A percentile compares a stretch with the other conserved stretches of the same genome.
phyloP scores from a whole-genome alignment of 2,888 invertebrate species.

The Acholoe squamosa region DNA sequence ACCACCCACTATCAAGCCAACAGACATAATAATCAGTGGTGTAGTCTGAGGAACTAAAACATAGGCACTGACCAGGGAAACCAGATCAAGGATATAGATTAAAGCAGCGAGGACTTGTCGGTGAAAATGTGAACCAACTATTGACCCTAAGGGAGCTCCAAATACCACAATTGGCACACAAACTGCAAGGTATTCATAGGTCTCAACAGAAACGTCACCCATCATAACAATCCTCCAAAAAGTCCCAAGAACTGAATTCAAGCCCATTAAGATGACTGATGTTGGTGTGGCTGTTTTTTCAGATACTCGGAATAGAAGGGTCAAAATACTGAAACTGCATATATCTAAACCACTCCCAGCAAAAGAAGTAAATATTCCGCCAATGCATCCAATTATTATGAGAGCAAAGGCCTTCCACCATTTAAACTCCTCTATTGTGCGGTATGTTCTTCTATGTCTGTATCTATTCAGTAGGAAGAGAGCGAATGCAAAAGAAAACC shows the following conservation, averaged over 20 bases:
- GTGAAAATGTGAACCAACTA: conserved; percentile 74
- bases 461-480: conserved; percentile 77
- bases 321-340: conserved; percentile 73
- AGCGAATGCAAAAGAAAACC: conserved; percentile 79
- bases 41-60: conserved; percentile 65
- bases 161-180: conserved; percentile 71
- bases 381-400: conserved; percentile 75
- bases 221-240: conserved; percentile 76
- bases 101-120: conserved; percentile 72
- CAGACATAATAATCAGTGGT: conserved; percentile 50
- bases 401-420: conserved; percentile 74
- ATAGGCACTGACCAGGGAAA: conserved; percentile 67
- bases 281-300: conserved; percentile 80
- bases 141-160: conserved; percentile 73
- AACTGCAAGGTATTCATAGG: conserved; percentile 73
- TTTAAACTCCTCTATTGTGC: conserved; percentile 66
- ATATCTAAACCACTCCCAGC: conserved; percentile 80
- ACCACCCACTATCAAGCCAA: conserved; percentile 61
- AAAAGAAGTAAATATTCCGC: conserved; percentile 78
- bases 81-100: conserved; percentile 72
- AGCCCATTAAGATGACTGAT: conserved; percentile 78
- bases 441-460: conserved; percentile 72
- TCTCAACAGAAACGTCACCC: conserved; percentile 55
- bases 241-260: conserved; percentile 71
- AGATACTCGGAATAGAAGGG: conserved; percentile 68